phyloP scores from a whole-genome alignment of 2,113 vertebrate genomes.

The Bubo blakistoni region DNA sequence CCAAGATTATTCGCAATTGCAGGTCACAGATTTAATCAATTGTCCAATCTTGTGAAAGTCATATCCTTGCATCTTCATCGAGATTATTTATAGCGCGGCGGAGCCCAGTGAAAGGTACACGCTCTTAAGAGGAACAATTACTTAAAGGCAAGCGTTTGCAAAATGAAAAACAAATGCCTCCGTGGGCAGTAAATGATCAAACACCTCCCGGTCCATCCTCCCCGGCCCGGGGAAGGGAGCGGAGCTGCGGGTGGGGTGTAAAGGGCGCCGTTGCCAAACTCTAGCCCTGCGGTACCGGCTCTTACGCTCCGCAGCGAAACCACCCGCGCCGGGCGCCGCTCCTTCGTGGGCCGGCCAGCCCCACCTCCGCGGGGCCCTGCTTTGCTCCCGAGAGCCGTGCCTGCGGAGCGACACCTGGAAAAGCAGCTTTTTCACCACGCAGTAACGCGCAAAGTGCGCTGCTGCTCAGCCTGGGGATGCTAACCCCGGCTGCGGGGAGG shows the following conservation, averaged over 20 bases:
- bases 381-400: not conserved
- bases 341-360: not conserved
- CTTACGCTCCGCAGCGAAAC: not conserved
- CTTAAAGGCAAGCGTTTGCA: constrained; percentile 74
- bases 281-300: not conserved
- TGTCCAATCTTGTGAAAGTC: constrained; percentile 93
- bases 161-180: constrained; percentile 78
- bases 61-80: constrained; percentile 93
- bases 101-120: constrained; percentile 71
- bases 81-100: constrained; percentile 88
- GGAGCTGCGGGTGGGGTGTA: not conserved
- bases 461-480: not conserved
- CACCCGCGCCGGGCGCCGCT: accelerated
- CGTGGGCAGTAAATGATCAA: constrained; percentile 67
- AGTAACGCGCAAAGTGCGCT: not conserved
- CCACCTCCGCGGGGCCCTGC: not conserved
- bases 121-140: constrained; percentile 79
- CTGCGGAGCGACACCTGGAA: not conserved
- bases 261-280: not conserved
- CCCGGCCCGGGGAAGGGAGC: not conserved
- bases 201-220: not conserved
- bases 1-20: constrained; percentile 95
- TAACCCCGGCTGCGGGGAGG: not conserved
- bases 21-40: constrained; percentile 99
- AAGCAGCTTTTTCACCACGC: not conserved